Evolutionary conservation across 2,113 vertebrate genomes (phyloP), one percentile per base, ranked within the genome.

Genomic region (Anser brachyrhynchus): DNA sequence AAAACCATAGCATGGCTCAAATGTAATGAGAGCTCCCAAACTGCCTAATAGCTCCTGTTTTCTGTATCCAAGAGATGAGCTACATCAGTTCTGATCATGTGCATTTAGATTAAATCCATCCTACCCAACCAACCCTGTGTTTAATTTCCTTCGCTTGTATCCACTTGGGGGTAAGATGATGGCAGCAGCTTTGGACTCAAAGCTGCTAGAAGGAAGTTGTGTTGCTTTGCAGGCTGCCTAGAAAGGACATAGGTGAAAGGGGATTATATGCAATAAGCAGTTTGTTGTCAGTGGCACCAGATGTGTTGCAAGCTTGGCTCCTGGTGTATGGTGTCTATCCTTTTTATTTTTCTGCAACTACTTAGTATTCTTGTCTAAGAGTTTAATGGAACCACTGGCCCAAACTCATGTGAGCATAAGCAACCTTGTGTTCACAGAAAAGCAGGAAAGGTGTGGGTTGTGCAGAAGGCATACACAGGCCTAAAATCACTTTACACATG

Each of bases 41-140:
- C 43, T 90, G 59, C 93, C 54, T 11, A 5, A 4, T 0, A 17
- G n/a, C 35, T 79, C 41, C 22, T 73, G 77, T 75, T 41, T 37
- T 90, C 77, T 93, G 81, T 87, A 66, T 83, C 52, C 26, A 25
- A n/a, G 84, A 93, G 57, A 49, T 92, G 87, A 79, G 66, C 8
- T 54, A 2, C 29, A 18, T 28, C 66, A n/a, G 6, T 4, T 61
- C 29, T 33, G 14, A 9, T 78, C 12, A 11, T 87, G 85, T 97
- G 79, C 28, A 28, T 79, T 93, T 94, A 92, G 96, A 93, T 98
- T 85, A 97, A 98, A 97, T 96, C 77, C 82, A 44, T 92, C 81
- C 10, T 88, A 31, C 54, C 72, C 7, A 96, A 73, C 67, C 67
- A 52, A 72, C 75, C 51, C 71, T 33, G n/a, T 91, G 79, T 76